These are phyloP conservation scores for Neopelma chrysocephalum DNA, from an alignment of 2,797 vertebrate genomes.

Conservation along the genomic window DNA sequence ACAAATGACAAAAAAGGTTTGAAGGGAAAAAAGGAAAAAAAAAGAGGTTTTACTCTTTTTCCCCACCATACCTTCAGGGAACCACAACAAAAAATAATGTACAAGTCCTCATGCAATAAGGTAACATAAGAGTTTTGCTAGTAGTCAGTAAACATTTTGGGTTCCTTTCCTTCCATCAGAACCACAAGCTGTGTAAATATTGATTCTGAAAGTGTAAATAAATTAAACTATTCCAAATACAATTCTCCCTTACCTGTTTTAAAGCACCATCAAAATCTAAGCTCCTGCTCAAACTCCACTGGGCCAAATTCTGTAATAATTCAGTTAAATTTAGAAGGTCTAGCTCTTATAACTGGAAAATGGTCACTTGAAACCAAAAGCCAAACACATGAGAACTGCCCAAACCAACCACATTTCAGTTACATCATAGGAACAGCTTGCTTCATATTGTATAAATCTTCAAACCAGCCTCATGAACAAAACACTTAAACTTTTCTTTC, in stretches of 20 bases:
- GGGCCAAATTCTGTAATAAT: neutral
- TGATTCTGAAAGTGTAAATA: neutral
- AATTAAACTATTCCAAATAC: neutral
- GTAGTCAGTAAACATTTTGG: neutral
- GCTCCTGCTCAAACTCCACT: neutral
- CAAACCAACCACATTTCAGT: neutral
- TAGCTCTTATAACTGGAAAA: neutral
- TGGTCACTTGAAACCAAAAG: neutral
- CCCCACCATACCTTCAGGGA: neutral
- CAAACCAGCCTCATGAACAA: neutral
- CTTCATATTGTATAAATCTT: neutral
- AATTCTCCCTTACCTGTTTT: neutral
- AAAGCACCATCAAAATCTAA: neutral
- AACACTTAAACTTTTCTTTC: neutral
- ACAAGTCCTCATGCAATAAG: neutral
- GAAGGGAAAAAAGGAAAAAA: neutral
- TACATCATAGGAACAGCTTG: neutral
- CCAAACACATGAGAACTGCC: neutral
- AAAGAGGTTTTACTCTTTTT: neutral
- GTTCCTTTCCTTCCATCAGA: neutral
- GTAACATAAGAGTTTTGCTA: neutral
- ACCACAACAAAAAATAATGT: neutral
- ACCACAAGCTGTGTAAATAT: neutral
- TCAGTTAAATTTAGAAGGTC: neutral
- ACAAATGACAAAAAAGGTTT: neutral